Conservation (phyloP, 1,140 invertebrate species). For the Drosophila setifemur region DNA sequence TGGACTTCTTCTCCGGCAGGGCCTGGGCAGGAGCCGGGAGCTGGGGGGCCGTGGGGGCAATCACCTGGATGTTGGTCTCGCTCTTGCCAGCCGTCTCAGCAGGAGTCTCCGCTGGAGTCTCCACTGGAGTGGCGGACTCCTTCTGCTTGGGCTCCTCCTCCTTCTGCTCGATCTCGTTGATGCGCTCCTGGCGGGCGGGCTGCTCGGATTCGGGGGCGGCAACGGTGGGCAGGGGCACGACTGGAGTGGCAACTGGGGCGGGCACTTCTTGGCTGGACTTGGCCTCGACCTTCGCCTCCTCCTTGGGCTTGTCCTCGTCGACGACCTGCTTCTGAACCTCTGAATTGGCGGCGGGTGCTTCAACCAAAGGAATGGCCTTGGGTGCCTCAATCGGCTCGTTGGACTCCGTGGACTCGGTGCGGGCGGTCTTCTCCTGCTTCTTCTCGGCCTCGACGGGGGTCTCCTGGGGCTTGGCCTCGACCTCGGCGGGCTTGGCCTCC, state of each 20-base stretch:
- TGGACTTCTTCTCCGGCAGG: slow-evolving; percentile 35
- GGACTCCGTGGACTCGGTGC: slow-evolving; percentile 46
- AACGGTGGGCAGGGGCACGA: neutral
- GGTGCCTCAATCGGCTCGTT: slow-evolving; percentile 46
- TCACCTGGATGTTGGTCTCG: slow-evolving; percentile 50
- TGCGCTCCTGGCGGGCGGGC: slow-evolving; percentile 59
- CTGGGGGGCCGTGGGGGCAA: too few relatives aligned
- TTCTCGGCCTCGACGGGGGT: slow-evolving; percentile 27
- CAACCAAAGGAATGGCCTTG: slow-evolving; percentile 49
- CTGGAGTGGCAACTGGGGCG: neutral
- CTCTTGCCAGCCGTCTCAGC: neutral
- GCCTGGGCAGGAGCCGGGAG: too few relatives aligned
- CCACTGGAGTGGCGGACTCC: slow-evolving; percentile 1
- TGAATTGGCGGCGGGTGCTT: slow-evolving; percentile 38
- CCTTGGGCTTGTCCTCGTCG: slow-evolving; percentile 48
- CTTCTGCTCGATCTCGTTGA: slow-evolving; percentile 55
- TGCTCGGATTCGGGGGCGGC: slow-evolving; percentile 11
- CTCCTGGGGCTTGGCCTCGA: slow-evolving; percentile 16
- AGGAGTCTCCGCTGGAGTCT: slow-evolving; percentile 10
- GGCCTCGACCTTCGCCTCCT: slow-evolving; percentile 39
- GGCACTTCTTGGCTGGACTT: slow-evolving; percentile 35
- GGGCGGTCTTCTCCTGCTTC: slow-evolving; percentile 56
- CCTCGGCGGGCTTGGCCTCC: slow-evolving; percentile 15
- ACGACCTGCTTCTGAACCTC: slow-evolving; percentile 52
- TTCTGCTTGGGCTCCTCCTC: slow-evolving; percentile 20